Conservation (phyloP, 30 jellyfish, hydroid and myxozoan species). For the Hydra vulgaris region DNA sequence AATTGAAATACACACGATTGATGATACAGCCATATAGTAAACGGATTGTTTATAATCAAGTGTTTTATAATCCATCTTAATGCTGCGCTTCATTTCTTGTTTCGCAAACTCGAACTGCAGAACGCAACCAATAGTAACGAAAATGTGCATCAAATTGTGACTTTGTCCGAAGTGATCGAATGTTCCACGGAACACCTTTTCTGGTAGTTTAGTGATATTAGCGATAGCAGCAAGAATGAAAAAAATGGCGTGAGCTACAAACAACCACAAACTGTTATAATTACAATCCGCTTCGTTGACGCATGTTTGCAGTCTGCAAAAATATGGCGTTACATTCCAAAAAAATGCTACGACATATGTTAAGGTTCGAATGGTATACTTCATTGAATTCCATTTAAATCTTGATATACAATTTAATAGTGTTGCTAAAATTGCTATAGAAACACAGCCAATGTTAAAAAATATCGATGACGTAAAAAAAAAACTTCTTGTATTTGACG, state of each 20-base stretch:
- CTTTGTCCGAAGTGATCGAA: constrained; percentile 84
- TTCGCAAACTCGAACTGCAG: constrained; percentile 41
- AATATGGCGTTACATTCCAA: constrained; percentile 77
- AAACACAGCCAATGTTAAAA: constrained; percentile 33
- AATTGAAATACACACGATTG: neutral
- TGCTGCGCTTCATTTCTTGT: neutral
- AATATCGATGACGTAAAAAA: constrained; percentile 22
- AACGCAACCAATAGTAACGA: constrained; percentile 69
- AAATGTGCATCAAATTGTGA: constrained; percentile 78
- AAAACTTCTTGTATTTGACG: constrained; percentile 24
- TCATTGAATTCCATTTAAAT: constrained; percentile 48
- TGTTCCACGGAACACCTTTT: constrained; percentile 74
- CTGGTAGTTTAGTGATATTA: constrained; percentile 78
- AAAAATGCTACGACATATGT: constrained; percentile 71
- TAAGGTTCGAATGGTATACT: constrained; percentile 58
- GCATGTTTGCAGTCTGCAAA: constrained; percentile 45
- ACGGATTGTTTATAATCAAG: neutral
- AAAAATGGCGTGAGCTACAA: constrained; percentile 46
- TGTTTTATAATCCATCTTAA: too few relatives aligned
- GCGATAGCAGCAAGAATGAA: constrained; percentile 59
- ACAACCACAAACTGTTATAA: constrained; percentile 30
- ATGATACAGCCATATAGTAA: neutral
- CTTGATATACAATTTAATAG: constrained; percentile 64
- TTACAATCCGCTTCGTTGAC: constrained; percentile 35
- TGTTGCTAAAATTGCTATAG: constrained; percentile 64